Evolutionary conservation across 2,888 invertebrate species (phyloP), one percentile per base, ranked within the genome.

Genomic region (Cataglyphis livida): DNA sequence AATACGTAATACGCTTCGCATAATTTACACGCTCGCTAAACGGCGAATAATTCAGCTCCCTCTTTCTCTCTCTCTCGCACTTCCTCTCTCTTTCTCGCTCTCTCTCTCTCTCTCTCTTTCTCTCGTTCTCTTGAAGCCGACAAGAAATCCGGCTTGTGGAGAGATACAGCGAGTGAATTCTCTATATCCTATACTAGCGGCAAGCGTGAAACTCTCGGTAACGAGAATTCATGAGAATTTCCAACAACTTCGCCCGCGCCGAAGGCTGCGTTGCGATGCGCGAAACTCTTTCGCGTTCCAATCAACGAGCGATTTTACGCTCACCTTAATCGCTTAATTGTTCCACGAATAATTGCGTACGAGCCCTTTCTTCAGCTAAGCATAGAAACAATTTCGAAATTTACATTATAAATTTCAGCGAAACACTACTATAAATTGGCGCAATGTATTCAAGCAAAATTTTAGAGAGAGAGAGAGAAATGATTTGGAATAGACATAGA

Each of bases 11-110:
- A 51, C 12, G 38, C 35, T 35, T 25, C 25, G 75, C 75, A 64
- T 75, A 75, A 75, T 75, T 64, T 64, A 64, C 51, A 64, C 18
- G 51, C n/a, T 75, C 25, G 21, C 74, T 75, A 10, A 32, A 48
- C 18, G 64, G 3, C 41, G 32, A 74, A 74, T 0, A 32, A 25
- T 48, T 18, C 48, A 7, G 35, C 10, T 38, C 38, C 32, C 15
- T n/a, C 18, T 32, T 18, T 12, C 57, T 21, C 5, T 21, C 10
- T 25, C 5, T 12, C 51, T 38, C 35, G 18, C n/a, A n/a, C n/a
- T n/a, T n/a, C n/a, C 25, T 25, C 25, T 25, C 25, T 1, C 25
- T 1, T 1, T 25, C 1, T 1, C 25, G 1, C 25, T 25, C 9
- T 12, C 51, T 38, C 25, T 32, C 44, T 44, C 15, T 9, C 18